Evolutionary conservation across 92 coral and sea anemone species (phyloP), one percentile per base, ranked within the genome.

Genomic region (Epizoanthus scotinus): DNA sequence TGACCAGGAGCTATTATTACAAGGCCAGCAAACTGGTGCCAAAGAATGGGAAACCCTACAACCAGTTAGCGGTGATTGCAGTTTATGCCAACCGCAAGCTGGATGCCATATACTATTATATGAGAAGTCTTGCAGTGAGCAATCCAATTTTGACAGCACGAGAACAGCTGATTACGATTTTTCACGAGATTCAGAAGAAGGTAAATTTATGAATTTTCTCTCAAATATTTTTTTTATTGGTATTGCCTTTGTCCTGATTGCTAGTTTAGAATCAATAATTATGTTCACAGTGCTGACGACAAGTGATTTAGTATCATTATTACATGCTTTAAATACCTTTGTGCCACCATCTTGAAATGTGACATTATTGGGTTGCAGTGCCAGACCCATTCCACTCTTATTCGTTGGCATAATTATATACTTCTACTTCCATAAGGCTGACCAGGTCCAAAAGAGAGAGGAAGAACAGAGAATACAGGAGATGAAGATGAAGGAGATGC

Each of bases 21-120:
- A 95, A 95, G 50, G 99, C 99, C 26, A 87, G 89, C 84, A 95
- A 93, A 54, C 87, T 95, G 70, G 98, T 93, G 34, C 99, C 99
- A 0, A 95, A 88, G 86, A 91, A 95, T 87, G 99, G 99, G 63
- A 95, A 95, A 22, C 99, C 99, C 0, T 93, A 95, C 83, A 95
- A 95, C 74, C 99, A 93, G 83, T 78, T 95, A 69, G 99, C 94
- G 19, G 99, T 95, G 44, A 83, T 95, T 38, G 99, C 99, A 14
- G 99, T 95, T 62, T 86, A 89, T 52, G 99, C 99, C 82, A 95
- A 95, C 71, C 98, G 99, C 22, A 91, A 94, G 60, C 84, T 95
- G 79, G 98, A 95, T 81, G 94, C 99, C 22, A 93, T 95, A 28
- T 95, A 91, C 55, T 93, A 91, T 57, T 95, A 95, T 57, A 70